Evolutionary conservation across 2,888 invertebrate genomes (phyloP), one percentile per base, ranked within the genome.

Genomic region (Acronicta leporina): DNA sequence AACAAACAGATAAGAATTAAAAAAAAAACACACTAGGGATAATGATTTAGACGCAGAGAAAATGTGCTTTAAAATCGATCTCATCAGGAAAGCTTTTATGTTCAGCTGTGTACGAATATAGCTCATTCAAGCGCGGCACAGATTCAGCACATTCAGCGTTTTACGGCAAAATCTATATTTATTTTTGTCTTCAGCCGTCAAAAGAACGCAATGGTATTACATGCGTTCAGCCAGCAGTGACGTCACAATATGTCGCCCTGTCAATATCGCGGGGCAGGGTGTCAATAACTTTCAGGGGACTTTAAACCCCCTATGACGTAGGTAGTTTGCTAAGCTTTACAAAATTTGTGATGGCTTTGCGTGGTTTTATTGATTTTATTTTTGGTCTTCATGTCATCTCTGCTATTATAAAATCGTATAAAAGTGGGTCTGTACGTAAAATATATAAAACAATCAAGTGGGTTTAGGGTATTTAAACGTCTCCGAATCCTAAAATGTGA

Each of bases 321-420:
- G 13, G 15, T 38, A 38, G 13, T 30, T 27, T 40, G 40, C 41
- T n/a, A 41, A 35, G 38, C 30, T 43, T 49, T 13, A 46, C 30
- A 20, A 51, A 40, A n/a, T 64, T 15, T 64, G 25, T 35, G 40
- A 41, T 46, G 30, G 14, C 42, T 27, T 27, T 46, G 30, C 16
- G 13, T 38, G 41, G 14, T 30, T 42, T 16, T 63, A 66, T 64
- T 50, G 71, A 70, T 54, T 54, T 50, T 35, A 50, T 54, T 54
- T 54, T 43, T 38, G 0, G 38, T 43, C 4, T 20, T 20, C 20
- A 20, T 20, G 20, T 20, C 4, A 20, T 20, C 2, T 20, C 20
- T 20, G n/a, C n/a, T n/a, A n/a, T n/a, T n/a, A n/a, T n/a, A n/a
- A n/a, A n/a, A n/a, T n/a, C n/a, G n/a, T n/a, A n/a, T n/a, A n/a